These are phyloP conservation scores for Dolichotis patagonum DNA, from an alignment of 2,113 vertebrate species.

Conservation along the genomic window DNA sequence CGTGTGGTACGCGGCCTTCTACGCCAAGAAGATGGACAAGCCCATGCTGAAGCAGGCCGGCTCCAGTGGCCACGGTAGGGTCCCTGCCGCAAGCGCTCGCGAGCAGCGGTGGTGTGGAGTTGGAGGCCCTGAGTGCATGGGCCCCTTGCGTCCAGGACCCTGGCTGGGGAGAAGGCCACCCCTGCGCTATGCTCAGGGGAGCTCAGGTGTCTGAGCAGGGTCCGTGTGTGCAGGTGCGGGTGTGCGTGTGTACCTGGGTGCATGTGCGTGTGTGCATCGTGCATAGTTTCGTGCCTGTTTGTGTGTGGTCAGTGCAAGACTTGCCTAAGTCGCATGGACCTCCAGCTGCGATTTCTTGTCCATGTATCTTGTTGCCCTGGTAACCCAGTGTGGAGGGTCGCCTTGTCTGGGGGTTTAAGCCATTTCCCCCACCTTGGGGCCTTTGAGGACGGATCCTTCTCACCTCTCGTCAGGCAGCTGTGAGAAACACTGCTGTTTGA, in stretches of 20 bases:
- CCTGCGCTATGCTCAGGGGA: background rate
- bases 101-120: background rate
- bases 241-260: background rate
- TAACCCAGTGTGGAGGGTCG: rapidly evolving
- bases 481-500: rapidly evolving
- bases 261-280: rapidly evolving
- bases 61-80: conserved; percentile 84
- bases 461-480: rapidly evolving
- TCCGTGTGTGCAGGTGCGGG: too few species aligned
- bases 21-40: conserved; percentile 99
- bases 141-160: background rate
- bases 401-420: too few species aligned
- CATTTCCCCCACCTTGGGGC: rapidly evolving
- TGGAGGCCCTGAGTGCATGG: background rate
- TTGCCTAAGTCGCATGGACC: rapidly evolving
- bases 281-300: too few species aligned
- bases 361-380: rapidly evolving
- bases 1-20: conserved; percentile 99
- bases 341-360: rapidly evolving
- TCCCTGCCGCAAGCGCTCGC: background rate
- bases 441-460: rapidly evolving
- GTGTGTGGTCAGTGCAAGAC: background rate
- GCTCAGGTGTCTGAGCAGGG: background rate
- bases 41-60: conserved; percentile 91
- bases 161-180: background rate